A percentile compares a stretch with the other conserved stretches of the same genome.
phyloP scores from a whole-genome alignment of 64 coral and sea anemone genomes.

The Pocillopora verrucosa region DNA sequence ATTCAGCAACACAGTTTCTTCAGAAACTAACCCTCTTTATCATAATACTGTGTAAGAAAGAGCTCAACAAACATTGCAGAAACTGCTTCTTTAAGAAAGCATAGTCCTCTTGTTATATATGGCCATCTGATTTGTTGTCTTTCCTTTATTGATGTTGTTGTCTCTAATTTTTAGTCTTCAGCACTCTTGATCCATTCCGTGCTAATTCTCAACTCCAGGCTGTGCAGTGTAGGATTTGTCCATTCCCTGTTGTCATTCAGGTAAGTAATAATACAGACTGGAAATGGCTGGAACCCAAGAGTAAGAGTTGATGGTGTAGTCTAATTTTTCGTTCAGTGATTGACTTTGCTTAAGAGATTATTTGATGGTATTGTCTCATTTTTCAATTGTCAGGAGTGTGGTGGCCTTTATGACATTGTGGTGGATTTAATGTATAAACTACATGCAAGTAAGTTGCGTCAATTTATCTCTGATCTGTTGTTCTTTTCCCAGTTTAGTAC shows the following conservation, averaged over 20 bases:
- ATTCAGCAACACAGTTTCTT: too few species aligned
- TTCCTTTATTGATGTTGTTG: neutral
- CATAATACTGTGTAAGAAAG: too few species aligned
- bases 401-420: conserved; percentile 77
- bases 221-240: conserved; percentile 92
- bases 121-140: neutral
- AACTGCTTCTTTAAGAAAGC: too few species aligned
- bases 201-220: conserved; percentile 85
- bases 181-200: conserved; percentile 78
- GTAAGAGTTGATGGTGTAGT: too few species aligned
- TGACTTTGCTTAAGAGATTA: too few species aligned
- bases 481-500: too few species aligned
- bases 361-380: neutral
- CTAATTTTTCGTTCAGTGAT: too few species aligned
- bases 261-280: conserved; percentile 21
- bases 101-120: too few species aligned
- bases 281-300: too few species aligned
- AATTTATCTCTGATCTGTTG: too few species aligned
- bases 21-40: too few species aligned
- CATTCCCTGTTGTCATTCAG: conserved; percentile 90
- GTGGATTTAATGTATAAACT: conserved; percentile 90
- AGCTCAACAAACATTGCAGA: too few species aligned
- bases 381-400: conserved; percentile 71
- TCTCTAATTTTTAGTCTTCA: conserved; percentile 55
- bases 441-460: conserved; percentile 72